Evolutionary conservation across 2,888 invertebrate genomes (phyloP).

Genomic region (Synergus umbraculus): DNA sequence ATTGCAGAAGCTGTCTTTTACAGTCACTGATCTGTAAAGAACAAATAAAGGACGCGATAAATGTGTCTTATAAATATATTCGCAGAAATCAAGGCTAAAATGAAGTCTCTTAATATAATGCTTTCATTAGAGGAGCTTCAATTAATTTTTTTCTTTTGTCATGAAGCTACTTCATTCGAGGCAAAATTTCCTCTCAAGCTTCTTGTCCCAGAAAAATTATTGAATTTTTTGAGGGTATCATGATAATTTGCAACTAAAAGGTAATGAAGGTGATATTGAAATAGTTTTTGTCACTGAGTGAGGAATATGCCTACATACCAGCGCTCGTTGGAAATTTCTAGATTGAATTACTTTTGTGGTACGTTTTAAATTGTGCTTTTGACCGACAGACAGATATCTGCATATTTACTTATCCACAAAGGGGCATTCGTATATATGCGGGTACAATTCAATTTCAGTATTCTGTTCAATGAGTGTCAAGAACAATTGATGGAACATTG

Average conservation of each 20-base stretch:
- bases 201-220: no score
- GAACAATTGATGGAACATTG: constrained; percentile 22
- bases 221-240: no score
- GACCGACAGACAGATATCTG: constrained; percentile 3
- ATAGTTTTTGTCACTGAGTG: not conserved
- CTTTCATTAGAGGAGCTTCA: not conserved
- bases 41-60: constrained; percentile 64
- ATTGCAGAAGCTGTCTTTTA: constrained; percentile 64
- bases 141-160: no score
- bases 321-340: not conserved
- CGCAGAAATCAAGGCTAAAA: not conserved
- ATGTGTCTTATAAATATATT: not conserved
- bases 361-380: constrained; percentile 9
- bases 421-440: not conserved
- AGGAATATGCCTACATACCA: no score
- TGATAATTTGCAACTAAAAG: not conserved
- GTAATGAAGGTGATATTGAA: not conserved
- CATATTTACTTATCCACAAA: constrained; percentile 21
- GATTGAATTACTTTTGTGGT: constrained; percentile 18
- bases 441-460: constrained; percentile 22
- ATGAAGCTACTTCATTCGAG: no score
- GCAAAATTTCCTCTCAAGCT: no score
- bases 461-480: not conserved
- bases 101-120: not conserved
- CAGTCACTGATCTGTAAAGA: constrained; percentile 65